These are phyloP conservation scores for Limosa lapponica DNA, from an alignment of 2,797 vertebrate species.

Conservation along the genomic window DNA sequence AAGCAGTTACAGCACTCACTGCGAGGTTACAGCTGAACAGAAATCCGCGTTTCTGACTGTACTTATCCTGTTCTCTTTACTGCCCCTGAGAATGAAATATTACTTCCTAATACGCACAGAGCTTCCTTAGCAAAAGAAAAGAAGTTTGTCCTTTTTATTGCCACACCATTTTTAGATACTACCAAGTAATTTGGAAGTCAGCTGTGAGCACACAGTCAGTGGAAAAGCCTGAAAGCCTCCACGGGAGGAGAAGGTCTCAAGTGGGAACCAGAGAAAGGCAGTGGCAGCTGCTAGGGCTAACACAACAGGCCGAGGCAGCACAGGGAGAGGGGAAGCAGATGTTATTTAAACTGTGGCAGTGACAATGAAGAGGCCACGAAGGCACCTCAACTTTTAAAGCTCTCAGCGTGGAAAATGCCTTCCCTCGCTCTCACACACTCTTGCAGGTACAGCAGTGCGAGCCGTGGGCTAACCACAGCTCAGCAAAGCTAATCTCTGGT, in stretches of 20 bases:
- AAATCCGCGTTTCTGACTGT: neutral
- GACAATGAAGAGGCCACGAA: neutral
- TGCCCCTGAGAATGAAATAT: neutral
- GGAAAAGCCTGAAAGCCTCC: neutral
- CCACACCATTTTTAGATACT: neutral
- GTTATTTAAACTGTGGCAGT: neutral
- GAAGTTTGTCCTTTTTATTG: neutral
- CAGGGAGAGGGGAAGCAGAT: neutral
- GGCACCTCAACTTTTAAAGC: neutral
- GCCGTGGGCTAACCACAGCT: neutral
- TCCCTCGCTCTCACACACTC: neutral
- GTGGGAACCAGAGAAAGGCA: neutral
- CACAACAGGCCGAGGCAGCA: neutral
- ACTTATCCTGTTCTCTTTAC: neutral
- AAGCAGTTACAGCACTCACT: neutral
- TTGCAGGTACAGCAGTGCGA: neutral
- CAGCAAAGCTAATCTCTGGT: neutral
- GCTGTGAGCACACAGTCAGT: neutral
- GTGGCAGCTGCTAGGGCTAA: neutral
- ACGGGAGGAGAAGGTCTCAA: neutral
- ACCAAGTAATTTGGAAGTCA: neutral
- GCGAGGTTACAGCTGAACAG: neutral
- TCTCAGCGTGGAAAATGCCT: neutral
- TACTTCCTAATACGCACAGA: neutral
- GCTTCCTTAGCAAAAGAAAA: neutral